Percentiles rank a stretch among this genome's conserved stretches.
Evolutionary conservation across 2,888 invertebrate species (phyloP).

Genomic region (Dryocosmus kuriphilus): DNA sequence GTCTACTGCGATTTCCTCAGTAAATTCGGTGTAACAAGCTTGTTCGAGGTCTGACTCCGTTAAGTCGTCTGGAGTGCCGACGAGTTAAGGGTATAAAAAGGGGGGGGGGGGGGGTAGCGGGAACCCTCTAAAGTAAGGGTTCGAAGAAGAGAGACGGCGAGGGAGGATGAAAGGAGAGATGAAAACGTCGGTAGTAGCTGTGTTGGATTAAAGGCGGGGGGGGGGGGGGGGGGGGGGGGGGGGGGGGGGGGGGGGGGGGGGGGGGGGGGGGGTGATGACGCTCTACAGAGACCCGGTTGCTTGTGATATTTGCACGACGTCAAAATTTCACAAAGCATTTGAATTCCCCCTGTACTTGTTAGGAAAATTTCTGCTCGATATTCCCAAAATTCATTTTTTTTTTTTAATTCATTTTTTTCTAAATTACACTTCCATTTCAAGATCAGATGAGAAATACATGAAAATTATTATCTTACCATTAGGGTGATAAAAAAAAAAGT

Average conservation of each 20-base stretch:
- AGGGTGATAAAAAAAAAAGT: no score
- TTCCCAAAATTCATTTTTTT: slow-evolving; percentile 48
- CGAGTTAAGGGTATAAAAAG: slow-evolving; percentile 59
- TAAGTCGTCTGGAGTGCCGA: slow-evolving; percentile 62
- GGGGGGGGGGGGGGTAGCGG: slow-evolving; percentile 47
- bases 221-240: neutral
- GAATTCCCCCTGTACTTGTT: slow-evolving; percentile 44
- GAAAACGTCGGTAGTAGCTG: slow-evolving; percentile 56
- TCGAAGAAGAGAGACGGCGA: slow-evolving; percentile 7
- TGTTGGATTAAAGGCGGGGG: no score
- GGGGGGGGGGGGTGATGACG: slow-evolving; percentile 32
- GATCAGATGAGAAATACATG: neutral
- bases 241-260: slow-evolving; percentile 22
- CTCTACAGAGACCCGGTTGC: slow-evolving; percentile 30
- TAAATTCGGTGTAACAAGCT: slow-evolving; percentile 43
- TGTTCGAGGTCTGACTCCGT: slow-evolving; percentile 51
- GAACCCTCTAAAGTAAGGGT: slow-evolving; percentile 16
- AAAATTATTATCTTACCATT: neutral
- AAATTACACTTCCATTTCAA: slow-evolving; percentile 46
- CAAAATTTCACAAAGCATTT: slow-evolving; percentile 58
- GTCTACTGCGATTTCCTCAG: neutral
- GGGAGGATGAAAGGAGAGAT: slow-evolving; percentile 61
- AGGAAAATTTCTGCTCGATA: neutral
- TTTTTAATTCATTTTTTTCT: no score
- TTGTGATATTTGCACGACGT: slow-evolving; percentile 58